Evolutionary conservation across 2,797 vertebrate species (phyloP).

Genomic region (Gouania willdenowi): DNA sequence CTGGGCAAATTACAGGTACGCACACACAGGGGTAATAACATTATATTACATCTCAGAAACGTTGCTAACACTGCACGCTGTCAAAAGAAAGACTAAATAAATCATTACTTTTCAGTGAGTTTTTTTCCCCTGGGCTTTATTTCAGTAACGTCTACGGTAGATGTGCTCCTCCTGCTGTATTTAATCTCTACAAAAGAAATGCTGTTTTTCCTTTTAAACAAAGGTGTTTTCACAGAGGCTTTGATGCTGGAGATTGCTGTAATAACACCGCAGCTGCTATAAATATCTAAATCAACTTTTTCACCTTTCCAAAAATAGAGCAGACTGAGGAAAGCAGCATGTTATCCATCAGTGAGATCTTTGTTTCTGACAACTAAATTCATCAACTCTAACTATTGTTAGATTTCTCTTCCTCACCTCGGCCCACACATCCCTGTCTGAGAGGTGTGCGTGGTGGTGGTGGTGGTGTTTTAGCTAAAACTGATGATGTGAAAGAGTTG

Average conservation of each 20-base stretch:
- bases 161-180: not conserved
- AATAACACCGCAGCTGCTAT: not conserved
- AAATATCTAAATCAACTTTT: conserved; percentile 5
- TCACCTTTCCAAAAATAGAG: conserved; percentile 12
- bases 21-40: conserved; percentile 20
- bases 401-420: conserved; percentile 23
- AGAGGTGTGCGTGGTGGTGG: conserved; percentile 5
- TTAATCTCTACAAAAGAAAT: not conserved
- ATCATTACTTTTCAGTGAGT: conserved; percentile 20
- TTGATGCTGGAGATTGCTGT: not conserved
- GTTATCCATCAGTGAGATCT: no score
- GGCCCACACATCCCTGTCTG: conserved; percentile 16
- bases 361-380: no score
- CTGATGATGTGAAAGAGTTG: conserved; percentile 31
- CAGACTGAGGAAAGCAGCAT: not conserved
- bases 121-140: conserved; percentile 17
- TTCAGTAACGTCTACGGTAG: conserved; percentile 15
- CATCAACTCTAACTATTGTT: no score
- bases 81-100: conserved; percentile 14
- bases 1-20: not conserved
- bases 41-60: conserved; percentile 33
- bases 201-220: not conserved
- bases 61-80: conserved; percentile 13
- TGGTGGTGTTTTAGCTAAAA: conserved; percentile 37
- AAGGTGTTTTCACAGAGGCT: not conserved